Conservation (phyloP, 1,140 invertebrate genomes). For the Pararge aegeria region DNA sequence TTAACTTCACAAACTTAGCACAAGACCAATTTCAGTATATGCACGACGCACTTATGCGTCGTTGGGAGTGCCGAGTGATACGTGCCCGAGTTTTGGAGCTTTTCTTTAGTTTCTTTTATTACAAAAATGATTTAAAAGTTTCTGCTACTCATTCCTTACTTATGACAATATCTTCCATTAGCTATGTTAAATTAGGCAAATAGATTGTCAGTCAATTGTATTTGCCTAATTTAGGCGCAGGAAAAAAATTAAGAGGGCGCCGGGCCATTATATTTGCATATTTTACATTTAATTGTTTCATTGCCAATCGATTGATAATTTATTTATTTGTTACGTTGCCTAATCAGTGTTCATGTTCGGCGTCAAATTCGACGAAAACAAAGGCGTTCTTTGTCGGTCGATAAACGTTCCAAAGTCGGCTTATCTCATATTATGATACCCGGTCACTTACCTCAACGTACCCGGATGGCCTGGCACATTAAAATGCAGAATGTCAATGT, state of each 20-base stretch:
- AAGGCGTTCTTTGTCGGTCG: constrained; percentile 68
- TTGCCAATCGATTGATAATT: constrained; percentile 8
- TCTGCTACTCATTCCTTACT: too few relatives aligned
- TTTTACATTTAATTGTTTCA: constrained; percentile 3
- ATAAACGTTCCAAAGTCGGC: constrained; percentile 61
- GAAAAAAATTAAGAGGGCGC: too few relatives aligned
- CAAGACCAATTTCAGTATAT: too few relatives aligned
- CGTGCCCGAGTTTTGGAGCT: too few relatives aligned
- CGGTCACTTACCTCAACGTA: constrained; percentile 58
- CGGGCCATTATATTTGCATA: too few relatives aligned
- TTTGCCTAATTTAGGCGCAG: too few relatives aligned
- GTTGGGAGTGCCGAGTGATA: too few relatives aligned
- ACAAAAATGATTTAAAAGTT: too few relatives aligned
- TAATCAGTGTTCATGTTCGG: constrained; percentile 52
- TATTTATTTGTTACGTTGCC: constrained; percentile 29
- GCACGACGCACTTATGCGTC: too few relatives aligned
- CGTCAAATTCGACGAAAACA: constrained; percentile 66
- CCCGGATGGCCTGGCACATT: constrained; percentile 56
- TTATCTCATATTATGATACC: constrained; percentile 63
- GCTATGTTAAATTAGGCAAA: not conserved
- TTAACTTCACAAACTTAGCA: too few relatives aligned
- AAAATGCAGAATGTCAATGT: constrained; percentile 43
- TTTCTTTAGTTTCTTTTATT: too few relatives aligned
- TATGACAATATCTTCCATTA: not conserved
- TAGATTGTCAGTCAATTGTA: too few relatives aligned